Evolutionary conservation across 2,797 vertebrate species (phyloP), one percentile per base, ranked within the genome.

Genomic region (Enteromius afrohamiltoni): DNA sequence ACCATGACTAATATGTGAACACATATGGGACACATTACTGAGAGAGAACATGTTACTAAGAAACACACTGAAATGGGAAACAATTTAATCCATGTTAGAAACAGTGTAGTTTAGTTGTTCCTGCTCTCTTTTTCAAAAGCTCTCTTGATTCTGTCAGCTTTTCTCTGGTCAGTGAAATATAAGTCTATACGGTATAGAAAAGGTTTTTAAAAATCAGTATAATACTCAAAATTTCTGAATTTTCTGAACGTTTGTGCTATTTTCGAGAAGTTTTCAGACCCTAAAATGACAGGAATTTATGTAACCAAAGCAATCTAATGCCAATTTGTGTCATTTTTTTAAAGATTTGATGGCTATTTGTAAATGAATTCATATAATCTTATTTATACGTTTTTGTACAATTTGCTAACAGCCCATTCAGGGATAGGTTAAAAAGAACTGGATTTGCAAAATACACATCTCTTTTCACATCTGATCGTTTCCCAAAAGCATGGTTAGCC

Each of bases 1-100:
- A 80, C 37, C 23, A 47, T 84, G 47, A 81, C 26, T 67, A 64
- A 51, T 62, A 73, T 47, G 58, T 82, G 73, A 79, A 83, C 31
- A 60, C 73, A 87, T 83, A 69, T 75, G 78, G 84, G 82, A 85
- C 78, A 81, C 19, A 78, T 85, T 68, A 83, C 45, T 40, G 69
- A 34, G 21, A 64, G 21, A 79, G 69, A 83, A 73, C 68, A 67
- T 79, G 70, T 67, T 67, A 76, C 82, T 45, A 31, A 77, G 62
- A 82, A 55, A 83, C 16, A 40, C 53, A 16, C 34, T 60, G 34
- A 75, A 80, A 77, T 37, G 29, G 45, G 13, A 76, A 76, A 23
- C 68, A 29, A 45, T 68, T 29, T 67, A 42, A 55, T 80, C 60
- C 53, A 62, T 65, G 23, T 82, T 60, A 37, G 51, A 60, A 53